phyloP scores from a whole-genome alignment of 2,113 vertebrate species.

The Ahaetulla prasina region DNA sequence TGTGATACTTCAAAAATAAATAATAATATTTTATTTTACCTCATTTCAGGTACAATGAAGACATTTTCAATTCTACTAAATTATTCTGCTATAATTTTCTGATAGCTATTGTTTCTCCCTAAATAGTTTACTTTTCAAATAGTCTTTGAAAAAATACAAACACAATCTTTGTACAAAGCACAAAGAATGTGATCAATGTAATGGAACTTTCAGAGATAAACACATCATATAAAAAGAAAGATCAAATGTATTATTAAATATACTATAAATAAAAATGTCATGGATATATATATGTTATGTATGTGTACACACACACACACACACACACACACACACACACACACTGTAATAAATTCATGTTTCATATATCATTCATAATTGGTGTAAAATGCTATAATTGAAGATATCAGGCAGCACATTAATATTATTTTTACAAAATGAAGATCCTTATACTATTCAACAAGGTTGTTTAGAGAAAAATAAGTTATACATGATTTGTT shows the following conservation, averaged over 20 bases:
- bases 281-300: background rate
- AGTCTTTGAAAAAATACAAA: background rate
- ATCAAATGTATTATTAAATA: background rate
- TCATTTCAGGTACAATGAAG: background rate
- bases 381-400: background rate
- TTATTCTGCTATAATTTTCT: background rate
- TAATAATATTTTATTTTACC: background rate
- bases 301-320: too few relatives aligned
- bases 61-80: background rate
- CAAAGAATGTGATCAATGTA: background rate
- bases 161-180: fast-evolving
- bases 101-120: background rate
- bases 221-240: background rate
- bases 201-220: fast-evolving
- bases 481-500: background rate
- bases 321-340: too few relatives aligned
- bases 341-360: background rate
- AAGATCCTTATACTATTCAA: background rate
- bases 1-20: background rate
- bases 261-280: background rate
- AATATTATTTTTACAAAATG: background rate
- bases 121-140: too few relatives aligned
- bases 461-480: background rate
- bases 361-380: background rate
- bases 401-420: background rate